Evolutionary conservation across 2,888 invertebrate species (phyloP), one percentile per base, ranked within the genome.

Genomic region (Syrista parreyssii): DNA sequence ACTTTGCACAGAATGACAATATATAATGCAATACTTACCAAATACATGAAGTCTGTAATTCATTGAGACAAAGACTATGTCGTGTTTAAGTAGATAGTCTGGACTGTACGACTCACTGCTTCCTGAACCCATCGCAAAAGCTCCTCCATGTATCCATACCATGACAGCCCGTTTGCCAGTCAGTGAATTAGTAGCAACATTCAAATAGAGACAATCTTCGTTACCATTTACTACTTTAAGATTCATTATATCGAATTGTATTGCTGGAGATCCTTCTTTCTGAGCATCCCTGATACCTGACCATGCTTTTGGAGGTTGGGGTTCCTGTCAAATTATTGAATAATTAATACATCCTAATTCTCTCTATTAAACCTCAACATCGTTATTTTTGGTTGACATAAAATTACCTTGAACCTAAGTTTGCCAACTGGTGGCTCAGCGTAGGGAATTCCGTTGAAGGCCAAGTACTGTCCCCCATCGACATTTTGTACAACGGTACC

Each of bases 381-480:
- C 12, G 36, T 36, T 36, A 36, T 36, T 15, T 36, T 15, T 15
- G 1, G 0, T 15, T 1, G 36, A 36, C 15, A 36, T 12, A 12
- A 36, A 36, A 4, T 36, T 87, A 92, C 92, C 88, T 89, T 89
- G 71, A 92, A 92, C 82, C 92, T 86, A 0, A 92, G 86, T 12
- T 89, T 79, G 0, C 89, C 91, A n/a, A 92, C 55, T 1, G 92
- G 92, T 9, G 92, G 89, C 73, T 88, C 87, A 4, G 91, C 92
- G 75, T 88, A 92, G 1, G 92, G 92, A 76, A 92, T 89, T 3
- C 90, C 91, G 68, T 84, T 83, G 73, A 91, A 92, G 35, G 88
- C 86, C 6, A 88, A 84, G 79, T 87, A 92, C 36, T 83, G 79
- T 2, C 80, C 79, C 3, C 90, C 89, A 1, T 84, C 76, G 30